These are phyloP conservation scores for Heteronetta atricapilla DNA, from an alignment of 2,113 vertebrate species.

Conservation along the genomic window DNA sequence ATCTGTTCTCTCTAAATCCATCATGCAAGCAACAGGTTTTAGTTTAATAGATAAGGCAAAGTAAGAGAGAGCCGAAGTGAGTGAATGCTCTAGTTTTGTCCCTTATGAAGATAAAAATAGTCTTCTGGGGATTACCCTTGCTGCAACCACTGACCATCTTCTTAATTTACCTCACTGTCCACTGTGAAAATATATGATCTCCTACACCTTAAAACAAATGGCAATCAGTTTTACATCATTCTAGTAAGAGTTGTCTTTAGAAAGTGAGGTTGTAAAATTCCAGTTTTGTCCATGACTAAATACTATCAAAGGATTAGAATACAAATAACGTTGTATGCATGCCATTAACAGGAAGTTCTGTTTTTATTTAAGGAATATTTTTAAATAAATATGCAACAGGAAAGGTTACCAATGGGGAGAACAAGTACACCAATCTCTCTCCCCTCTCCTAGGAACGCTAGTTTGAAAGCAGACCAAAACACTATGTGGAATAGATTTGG, in stretches of 20 bases:
- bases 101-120: background rate
- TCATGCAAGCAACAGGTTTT: background rate
- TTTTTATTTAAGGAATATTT: background rate
- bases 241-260: background rate
- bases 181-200: background rate
- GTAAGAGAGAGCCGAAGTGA: background rate
- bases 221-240: background rate
- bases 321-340: background rate
- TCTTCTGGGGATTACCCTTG: background rate
- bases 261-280: background rate
- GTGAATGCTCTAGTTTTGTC: background rate
- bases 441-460: background rate
- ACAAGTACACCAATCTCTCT: background rate
- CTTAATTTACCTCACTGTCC: background rate
- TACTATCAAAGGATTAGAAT: background rate
- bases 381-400: background rate
- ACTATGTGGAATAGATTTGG: background rate
- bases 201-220: background rate
- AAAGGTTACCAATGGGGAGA: background rate
- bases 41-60: background rate
- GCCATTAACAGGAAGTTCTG: background rate
- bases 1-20: background rate
- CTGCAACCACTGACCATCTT: background rate
- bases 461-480: slow-evolving; percentile 22
- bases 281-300: background rate